Evolutionary conservation across 2,888 invertebrate species (phyloP), one percentile per base, ranked within the genome.

Genomic region (Catocala fraxini): DNA sequence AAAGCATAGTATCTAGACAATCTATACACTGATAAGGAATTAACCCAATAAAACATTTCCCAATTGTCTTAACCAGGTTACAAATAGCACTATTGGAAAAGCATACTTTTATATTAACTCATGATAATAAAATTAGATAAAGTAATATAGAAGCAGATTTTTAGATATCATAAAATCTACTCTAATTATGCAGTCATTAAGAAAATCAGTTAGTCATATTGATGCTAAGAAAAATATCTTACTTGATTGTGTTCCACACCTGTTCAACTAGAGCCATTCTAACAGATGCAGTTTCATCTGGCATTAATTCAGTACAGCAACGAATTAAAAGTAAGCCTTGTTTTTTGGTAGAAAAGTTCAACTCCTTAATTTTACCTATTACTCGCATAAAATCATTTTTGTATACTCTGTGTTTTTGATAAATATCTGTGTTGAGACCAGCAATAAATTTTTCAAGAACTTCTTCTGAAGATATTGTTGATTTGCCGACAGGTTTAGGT

Each of bases 221-320:
- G 45, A 39, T 33, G 25, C 6, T 51, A 42, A 53, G 39, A 33
- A 33, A 55, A 39, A 43, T 9, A 25, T 7, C 87, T 86, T 84
- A 94, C 94, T 88, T 85, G 13, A 96, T 79, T 43, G 93, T 86
- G 25, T 86, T 80, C 95, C 96, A 96, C n/a, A 96, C 81, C 59
- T 92, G 85, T 67, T 95, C 89, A 13, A 95, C 94, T 6, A 96
- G 79, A 51, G 83, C 74, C 82, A 95, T 89, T 62, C 96, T 92
- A 10, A 89, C 80, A 2, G 86, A 77, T 0, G 90, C 73, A 0
- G 90, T 82, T 63, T 95, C 93, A 73, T 96, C 94, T 0, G 95
- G 94, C 51, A 96, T 80, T 6, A 95, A 77, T 53, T 95, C 93
- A 34, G 95, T 94, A 82, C 96, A 96, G 63, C 95, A 95, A 58